phyloP scores from a whole-genome alignment of 2,888 invertebrate species.

The Empis livida region DNA sequence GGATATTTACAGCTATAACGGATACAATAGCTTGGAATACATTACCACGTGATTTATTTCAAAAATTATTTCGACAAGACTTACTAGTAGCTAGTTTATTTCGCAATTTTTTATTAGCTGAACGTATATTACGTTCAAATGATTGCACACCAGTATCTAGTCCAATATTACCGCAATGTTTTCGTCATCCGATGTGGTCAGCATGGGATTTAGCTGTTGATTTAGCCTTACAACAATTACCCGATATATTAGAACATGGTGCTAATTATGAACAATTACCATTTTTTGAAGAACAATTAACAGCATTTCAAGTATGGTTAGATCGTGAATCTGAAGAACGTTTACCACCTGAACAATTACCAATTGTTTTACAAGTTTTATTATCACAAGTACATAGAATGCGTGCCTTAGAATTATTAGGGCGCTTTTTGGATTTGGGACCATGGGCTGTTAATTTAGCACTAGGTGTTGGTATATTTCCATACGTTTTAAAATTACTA shows the following conservation, averaged over 20 bases:
- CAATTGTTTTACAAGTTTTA: constrained; percentile 88
- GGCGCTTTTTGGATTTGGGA: constrained; percentile 88
- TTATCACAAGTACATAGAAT: constrained; percentile 68
- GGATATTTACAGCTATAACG: constrained; percentile 99
- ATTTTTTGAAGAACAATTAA: constrained; percentile 96
- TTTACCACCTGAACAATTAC: constrained; percentile 89
- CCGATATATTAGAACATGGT: constrained; percentile 51
- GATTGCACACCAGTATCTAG: constrained; percentile 94
- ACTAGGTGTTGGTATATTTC: constrained; percentile 95
- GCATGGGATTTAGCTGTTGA: constrained; percentile 98
- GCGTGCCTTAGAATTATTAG: constrained; percentile 85
- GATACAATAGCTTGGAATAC: constrained; percentile 99
- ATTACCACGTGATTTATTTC: constrained; percentile 86
- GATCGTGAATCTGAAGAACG: constrained; percentile 50
- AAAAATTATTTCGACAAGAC: constrained; percentile 93
- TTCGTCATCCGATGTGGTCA: constrained; percentile 84
- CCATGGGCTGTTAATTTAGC: constrained; percentile 93
- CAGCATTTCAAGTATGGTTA: constrained; percentile 74
- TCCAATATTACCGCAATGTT: constrained; percentile 84
- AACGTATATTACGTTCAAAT: constrained; percentile 88
- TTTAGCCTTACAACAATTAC: constrained; percentile 82
- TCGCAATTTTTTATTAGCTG: constrained; percentile 92
- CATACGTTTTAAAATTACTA: constrained; percentile 91
- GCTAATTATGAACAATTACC: constrained; percentile 59
- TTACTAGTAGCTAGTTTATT: constrained; percentile 95